Percentiles rank a stretch among this genome's conserved stretches.
Evolutionary conservation across 2,113 vertebrate genomes (phyloP).

Genomic region (Pelodiscus sinensis): DNA sequence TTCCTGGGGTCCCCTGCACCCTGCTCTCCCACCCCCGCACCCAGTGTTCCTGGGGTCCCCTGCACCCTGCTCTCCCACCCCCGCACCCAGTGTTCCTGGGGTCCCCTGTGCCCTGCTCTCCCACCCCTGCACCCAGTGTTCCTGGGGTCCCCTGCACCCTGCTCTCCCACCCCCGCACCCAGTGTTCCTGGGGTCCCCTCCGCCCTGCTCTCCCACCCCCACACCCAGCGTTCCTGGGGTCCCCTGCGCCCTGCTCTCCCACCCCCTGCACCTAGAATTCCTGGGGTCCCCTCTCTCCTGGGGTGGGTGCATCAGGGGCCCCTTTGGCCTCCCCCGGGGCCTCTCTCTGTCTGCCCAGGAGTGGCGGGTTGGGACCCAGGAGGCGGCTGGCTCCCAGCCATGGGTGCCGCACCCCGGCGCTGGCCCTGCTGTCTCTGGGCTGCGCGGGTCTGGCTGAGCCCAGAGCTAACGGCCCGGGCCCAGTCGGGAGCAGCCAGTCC

Average conservation of each 20-base stretch:
- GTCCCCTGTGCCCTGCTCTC: too few species aligned
- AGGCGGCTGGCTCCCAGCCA: background rate
- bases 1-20: background rate
- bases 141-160: rapidly evolving
- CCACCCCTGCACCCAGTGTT: too few species aligned
- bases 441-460: background rate
- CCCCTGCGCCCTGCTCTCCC: background rate
- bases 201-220: background rate
- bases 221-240: too few species aligned
- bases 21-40: background rate
- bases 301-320: rapidly evolving
- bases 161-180: too few species aligned
- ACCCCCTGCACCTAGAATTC: too few species aligned
- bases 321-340: rapidly evolving
- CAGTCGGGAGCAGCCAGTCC: background rate
- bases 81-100: too few species aligned
- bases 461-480: background rate
- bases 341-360: rapidly evolving
- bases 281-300: too few species aligned
- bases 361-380: background rate
- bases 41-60: background rate
- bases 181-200: rapidly evolving
- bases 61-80: too few species aligned
- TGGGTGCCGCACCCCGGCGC: background rate
- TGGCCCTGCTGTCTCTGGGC: background rate